Base-by-base conservation (phyloP, 2,888 invertebrate genomes). In the Chalcosyrphus nemorum region DNA sequence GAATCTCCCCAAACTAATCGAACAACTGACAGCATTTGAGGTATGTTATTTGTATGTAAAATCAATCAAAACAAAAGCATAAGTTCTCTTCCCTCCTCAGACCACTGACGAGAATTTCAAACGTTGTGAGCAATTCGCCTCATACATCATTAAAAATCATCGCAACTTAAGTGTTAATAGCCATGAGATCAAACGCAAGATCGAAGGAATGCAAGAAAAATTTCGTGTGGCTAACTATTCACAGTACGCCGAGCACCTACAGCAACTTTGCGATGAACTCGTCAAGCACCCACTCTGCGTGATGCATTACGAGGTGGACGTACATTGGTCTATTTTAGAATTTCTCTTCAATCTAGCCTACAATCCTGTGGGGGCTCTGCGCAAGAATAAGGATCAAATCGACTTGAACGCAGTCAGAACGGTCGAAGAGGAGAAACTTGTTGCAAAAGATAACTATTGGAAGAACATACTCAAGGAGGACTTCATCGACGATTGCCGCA, bases 261-360 rank as follows among this genome's bases (percentile, higher is more conserved):
- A 89, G 7, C 89, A 90, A 21, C 87, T 93, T 6, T 89, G 91
- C 29, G 86, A 87, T 15, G 78, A 88, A 21, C 78, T 91, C 13
- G 81, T 91, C 2, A 87, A 87, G 0, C 87, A 90, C 77, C 89
- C 89, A 0, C 75, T 87, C 0, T 90, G 89, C 86, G 68, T 87
- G n/a, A 87, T 88, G 13, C 90, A 90, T 52, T 88, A 89, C 70
- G 89, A 91, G 81, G 87, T 89, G 45, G 93, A 93, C 86, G 87
- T 93, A 0, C 92, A 93, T 80, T 93, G 93, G 92, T 89, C 92
- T 0, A 74, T 93, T 38, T 81, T 93, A 4, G 92, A 92, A 19
- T 89, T 93, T 11, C 84, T 93, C 3, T 85, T 93, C 1, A 88
- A 91, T 78, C 86, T 93, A 7, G 89, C 93, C 0, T 86, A 89